Evolutionary conservation across 2,797 vertebrate genomes (phyloP).

Genomic region (Scomberomorus guttatus): DNA sequence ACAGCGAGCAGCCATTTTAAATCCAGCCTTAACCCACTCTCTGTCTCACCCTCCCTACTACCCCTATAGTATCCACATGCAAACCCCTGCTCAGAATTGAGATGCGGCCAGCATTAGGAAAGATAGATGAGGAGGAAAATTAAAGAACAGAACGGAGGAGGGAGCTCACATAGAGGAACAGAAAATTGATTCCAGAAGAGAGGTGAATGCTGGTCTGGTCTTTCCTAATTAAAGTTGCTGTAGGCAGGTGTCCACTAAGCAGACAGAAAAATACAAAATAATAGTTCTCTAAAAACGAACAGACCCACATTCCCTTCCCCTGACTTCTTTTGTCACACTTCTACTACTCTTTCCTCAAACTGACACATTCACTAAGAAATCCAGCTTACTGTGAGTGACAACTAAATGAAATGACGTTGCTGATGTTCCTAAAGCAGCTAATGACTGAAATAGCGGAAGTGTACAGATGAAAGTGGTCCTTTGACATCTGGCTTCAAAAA

Average conservation of each 20-base stretch:
- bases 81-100: constrained; percentile 59
- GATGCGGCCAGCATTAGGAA: constrained; percentile 64
- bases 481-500: constrained; percentile 41
- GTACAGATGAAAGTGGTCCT: constrained; percentile 38
- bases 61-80: constrained; percentile 54
- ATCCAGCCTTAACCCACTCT: constrained; percentile 74
- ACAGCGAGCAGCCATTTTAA: constrained; percentile 77
- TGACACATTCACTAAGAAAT: constrained; percentile 26
- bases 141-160: constrained; percentile 49
- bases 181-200: constrained; percentile 65
- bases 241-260: constrained; percentile 19
- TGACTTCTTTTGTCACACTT: constrained; percentile 18
- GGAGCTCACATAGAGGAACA: constrained; percentile 37
- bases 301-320: constrained; percentile 1
- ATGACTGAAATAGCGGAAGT: constrained; percentile 36
- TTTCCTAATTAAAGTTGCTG: constrained; percentile 61
- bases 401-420: constrained; percentile 27
- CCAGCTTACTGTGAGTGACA: constrained; percentile 6
- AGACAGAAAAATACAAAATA: not conserved
- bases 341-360: not conserved
- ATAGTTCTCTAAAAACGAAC: constrained; percentile 15
- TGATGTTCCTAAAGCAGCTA: constrained; percentile 37
- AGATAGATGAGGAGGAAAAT: constrained; percentile 68
- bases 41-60: constrained; percentile 54
- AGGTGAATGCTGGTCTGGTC: constrained; percentile 45